phyloP scores from a whole-genome alignment of 2,888 invertebrate species.

The Watsonalla cultraria region DNA sequence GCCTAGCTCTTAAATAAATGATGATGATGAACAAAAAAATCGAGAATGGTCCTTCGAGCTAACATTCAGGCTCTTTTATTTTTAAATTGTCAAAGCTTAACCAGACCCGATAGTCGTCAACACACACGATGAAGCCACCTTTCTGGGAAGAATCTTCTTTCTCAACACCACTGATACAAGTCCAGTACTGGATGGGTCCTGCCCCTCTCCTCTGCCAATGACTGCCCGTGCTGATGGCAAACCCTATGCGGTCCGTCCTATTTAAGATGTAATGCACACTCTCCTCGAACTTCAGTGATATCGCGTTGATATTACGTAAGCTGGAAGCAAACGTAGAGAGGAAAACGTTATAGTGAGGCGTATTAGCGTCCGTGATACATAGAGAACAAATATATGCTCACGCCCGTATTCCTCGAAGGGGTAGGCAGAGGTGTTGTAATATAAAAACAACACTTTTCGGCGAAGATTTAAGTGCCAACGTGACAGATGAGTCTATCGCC shows the following conservation, averaged over 20 bases:
- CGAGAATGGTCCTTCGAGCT: slow-evolving; percentile 6
- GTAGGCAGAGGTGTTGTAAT: too few species aligned
- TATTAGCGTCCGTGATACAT: too few species aligned
- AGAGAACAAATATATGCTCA: too few species aligned
- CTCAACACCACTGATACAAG: slow-evolving; percentile 39
- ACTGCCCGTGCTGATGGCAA: slow-evolving; percentile 50
- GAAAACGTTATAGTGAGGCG: too few species aligned
- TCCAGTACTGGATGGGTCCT: slow-evolving; percentile 35
- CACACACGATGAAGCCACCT: slow-evolving; percentile 42
- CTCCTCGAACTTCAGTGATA: slow-evolving; percentile 42
- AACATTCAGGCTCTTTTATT: slow-evolving; percentile 48
- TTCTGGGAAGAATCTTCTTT: slow-evolving; percentile 21
- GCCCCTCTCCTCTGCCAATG: slow-evolving; percentile 39
- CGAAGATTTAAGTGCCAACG: too few species aligned
- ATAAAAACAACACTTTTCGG: too few species aligned
- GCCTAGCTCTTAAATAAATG: too few species aligned
- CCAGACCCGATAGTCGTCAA: slow-evolving; percentile 44
- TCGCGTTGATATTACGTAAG: slow-evolving; percentile 43
- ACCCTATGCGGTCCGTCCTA: slow-evolving; percentile 32
- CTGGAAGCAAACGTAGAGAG: slow-evolving; percentile 26
- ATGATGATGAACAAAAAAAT: not conserved
- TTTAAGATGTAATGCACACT: slow-evolving; percentile 38
- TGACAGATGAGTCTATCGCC: too few species aligned
- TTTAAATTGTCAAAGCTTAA: slow-evolving; percentile 50
- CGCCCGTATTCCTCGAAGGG: too few species aligned